phyloP scores from a whole-genome alignment of 2,113 vertebrate genomes.

The Thalassarche chlororhynchos region DNA sequence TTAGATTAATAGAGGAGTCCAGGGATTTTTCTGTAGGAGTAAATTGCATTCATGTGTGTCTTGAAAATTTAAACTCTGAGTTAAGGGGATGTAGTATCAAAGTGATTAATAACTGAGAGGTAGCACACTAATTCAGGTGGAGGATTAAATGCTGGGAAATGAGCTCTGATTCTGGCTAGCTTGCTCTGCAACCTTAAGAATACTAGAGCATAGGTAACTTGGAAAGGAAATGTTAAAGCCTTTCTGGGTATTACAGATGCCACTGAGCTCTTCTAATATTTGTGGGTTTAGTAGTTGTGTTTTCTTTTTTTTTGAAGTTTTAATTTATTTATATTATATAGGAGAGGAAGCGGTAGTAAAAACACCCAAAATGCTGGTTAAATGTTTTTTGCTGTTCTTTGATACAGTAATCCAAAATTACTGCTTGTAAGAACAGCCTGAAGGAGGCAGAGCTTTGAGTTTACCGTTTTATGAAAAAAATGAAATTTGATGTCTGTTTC shows the following conservation, averaged over 20 bases:
- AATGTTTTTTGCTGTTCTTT: not conserved
- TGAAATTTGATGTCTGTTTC: not conserved
- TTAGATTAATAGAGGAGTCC: not conserved
- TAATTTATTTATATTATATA: not conserved
- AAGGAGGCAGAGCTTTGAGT: not conserved
- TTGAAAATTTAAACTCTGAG: not conserved
- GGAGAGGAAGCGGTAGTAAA: not conserved
- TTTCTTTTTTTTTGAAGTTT: not conserved
- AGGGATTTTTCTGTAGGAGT: not conserved
- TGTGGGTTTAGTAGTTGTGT: not conserved
- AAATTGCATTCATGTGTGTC: not conserved
- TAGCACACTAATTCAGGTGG: not conserved
- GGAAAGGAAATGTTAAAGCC: not conserved
- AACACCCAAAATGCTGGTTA: not conserved
- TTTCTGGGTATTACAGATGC: not conserved
- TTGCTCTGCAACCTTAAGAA: not conserved
- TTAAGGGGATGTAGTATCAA: not conserved
- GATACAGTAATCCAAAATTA: not conserved
- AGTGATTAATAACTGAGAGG: not conserved
- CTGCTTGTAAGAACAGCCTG: not conserved
- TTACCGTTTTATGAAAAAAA: not conserved
- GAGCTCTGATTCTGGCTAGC: not conserved
- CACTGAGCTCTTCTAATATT: not conserved
- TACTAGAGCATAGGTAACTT: not conserved
- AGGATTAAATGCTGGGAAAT: not conserved